Conservation (phyloP, 1,140 invertebrate species). For the Conus betulinus region DNA sequence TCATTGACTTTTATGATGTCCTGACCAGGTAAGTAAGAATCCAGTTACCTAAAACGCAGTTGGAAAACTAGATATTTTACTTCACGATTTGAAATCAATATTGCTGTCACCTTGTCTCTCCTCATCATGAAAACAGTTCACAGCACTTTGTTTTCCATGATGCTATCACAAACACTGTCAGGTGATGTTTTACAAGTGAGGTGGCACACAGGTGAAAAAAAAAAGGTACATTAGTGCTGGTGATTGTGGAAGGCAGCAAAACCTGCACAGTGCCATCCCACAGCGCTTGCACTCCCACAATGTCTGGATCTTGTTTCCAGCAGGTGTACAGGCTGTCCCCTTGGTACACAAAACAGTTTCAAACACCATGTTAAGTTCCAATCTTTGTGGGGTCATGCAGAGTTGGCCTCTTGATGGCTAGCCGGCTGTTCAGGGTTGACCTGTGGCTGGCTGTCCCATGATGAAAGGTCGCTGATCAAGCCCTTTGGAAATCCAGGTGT, state of each 20-base stretch:
- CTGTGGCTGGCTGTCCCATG: background rate
- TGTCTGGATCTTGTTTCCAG: conserved; percentile 7
- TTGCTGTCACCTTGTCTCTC: too few species aligned
- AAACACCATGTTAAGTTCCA: background rate
- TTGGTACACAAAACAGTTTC: background rate
- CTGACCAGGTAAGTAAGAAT: too few species aligned
- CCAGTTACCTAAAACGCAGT: too few species aligned
- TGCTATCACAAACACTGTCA: too few species aligned
- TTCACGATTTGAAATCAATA: too few species aligned
- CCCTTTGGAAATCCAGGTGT: background rate
- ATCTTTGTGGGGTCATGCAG: background rate
- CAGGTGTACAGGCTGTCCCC: background rate
- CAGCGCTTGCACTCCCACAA: background rate
- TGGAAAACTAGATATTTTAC: too few species aligned
- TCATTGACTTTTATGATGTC: too few species aligned
- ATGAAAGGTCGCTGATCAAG: background rate
- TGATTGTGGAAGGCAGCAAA: background rate
- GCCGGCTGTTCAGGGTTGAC: background rate
- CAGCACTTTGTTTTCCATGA: too few species aligned
- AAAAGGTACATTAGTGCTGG: background rate
- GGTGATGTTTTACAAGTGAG: too few species aligned
- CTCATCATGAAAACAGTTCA: too few species aligned
- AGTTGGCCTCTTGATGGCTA: background rate
- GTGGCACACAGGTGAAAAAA: too few species aligned
- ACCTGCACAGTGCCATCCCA: background rate